These are phyloP conservation scores for Aramus guarauna DNA, from an alignment of 2,113 vertebrate genomes.

Conservation along the genomic window DNA sequence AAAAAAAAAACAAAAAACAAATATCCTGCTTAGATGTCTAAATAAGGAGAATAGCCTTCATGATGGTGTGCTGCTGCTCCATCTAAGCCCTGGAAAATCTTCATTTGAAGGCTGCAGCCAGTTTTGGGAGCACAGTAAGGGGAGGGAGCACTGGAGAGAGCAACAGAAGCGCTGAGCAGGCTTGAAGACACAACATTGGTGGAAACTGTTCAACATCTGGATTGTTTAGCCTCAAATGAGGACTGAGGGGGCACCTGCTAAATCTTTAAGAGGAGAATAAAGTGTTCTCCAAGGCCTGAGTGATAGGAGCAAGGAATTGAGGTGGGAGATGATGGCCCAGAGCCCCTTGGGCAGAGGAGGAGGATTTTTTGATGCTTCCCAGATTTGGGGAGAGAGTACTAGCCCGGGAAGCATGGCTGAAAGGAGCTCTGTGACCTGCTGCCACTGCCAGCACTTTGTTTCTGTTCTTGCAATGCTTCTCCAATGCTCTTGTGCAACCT, in stretches of 20 bases:
- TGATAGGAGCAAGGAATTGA: neutral
- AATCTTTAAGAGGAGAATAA: neutral
- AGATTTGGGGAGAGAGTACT: neutral
- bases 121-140: neutral
- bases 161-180: neutral
- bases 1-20: neutral
- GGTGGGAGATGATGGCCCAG: neutral
- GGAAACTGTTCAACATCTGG: neutral
- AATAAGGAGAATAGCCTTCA: neutral
- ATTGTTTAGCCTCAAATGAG: neutral
- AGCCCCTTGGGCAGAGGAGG: neutral
- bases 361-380: neutral
- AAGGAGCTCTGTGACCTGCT: neutral
- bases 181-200: neutral
- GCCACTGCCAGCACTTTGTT: neutral
- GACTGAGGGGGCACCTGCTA: neutral
- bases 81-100: neutral
- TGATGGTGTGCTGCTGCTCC: neutral
- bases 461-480: neutral
- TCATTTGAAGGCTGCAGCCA: neutral
- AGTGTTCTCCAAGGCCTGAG: neutral
- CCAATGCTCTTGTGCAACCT: neutral
- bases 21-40: neutral
- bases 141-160: neutral
- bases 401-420: neutral